Conservation (phyloP, 1,140 invertebrate genomes). For the Aphaenogaster floridana region DNA sequence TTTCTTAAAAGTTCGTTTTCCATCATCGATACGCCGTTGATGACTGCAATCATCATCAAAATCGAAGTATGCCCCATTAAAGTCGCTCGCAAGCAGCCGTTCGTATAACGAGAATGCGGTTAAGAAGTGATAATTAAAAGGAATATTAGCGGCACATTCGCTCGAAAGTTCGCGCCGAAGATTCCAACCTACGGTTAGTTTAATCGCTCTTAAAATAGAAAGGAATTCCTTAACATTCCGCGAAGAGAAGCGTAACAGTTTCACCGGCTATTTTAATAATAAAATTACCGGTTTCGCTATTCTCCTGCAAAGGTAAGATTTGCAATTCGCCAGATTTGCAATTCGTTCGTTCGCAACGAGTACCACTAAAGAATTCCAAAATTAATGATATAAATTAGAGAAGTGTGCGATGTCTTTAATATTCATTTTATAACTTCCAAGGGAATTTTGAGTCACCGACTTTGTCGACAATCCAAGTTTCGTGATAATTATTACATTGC, state of each 20-base stretch:
- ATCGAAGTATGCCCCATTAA: constrained; percentile 25
- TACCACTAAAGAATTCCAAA: constrained; percentile 21
- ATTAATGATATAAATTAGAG: constrained; percentile 58
- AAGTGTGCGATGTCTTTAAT: constrained; percentile 41
- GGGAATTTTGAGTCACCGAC: constrained; percentile 42
- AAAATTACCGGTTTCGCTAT: constrained; percentile 30
- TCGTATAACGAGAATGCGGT: constrained; percentile 52
- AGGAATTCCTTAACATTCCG: constrained; percentile 45
- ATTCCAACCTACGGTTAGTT: constrained; percentile 48
- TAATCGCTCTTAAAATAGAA: constrained; percentile 46
- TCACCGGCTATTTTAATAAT: constrained; percentile 50
- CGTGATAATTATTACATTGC: constrained; percentile 54
- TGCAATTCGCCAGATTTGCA: constrained; percentile 47
- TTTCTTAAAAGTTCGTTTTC: neutral
- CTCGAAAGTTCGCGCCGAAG: constrained; percentile 39
- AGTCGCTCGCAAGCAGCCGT: constrained; percentile 31
- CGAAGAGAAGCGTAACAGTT: constrained; percentile 24
- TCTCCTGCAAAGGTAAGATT: constrained; percentile 13
- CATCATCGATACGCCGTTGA: constrained; percentile 4
- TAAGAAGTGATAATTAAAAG: constrained; percentile 58
- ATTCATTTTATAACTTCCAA: constrained; percentile 55
- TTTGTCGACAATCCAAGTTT: constrained; percentile 16
- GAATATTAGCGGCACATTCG: constrained; percentile 46
- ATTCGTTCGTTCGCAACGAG: constrained; percentile 27
- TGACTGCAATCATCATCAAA: constrained; percentile 29